A percentile compares a stretch with the other conserved stretches of the same genome.
Conservation (phyloP, 2,888 invertebrate species). For the Drosophila pegasa region DNA sequence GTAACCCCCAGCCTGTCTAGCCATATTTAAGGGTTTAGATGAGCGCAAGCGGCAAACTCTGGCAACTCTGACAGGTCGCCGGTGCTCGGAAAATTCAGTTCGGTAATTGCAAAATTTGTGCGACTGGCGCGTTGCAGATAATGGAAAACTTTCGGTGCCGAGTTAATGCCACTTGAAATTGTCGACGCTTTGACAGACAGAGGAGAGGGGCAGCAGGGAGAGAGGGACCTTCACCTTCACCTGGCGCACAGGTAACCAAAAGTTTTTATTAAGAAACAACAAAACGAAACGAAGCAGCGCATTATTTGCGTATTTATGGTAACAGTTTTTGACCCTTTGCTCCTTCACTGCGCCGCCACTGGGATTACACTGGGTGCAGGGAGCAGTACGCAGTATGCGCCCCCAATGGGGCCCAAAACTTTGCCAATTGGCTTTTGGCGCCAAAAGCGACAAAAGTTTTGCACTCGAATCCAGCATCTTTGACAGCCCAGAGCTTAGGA, state of each 20-base stretch:
- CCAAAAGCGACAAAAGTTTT: constrained; percentile 50
- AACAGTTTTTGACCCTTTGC: constrained; percentile 62
- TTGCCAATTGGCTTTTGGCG: constrained; percentile 61
- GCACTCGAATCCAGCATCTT: constrained; percentile 20
- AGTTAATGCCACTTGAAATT: constrained; percentile 70
- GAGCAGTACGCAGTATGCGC: constrained; percentile 25
- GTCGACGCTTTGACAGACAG: constrained; percentile 33
- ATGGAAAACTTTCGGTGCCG: constrained; percentile 66
- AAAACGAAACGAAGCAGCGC: constrained; percentile 37
- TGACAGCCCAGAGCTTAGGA: constrained; percentile 18
- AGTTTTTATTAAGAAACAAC: constrained; percentile 67
- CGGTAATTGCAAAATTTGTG: constrained; percentile 78
- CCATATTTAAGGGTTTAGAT: constrained; percentile 62
- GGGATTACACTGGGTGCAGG: background rate
- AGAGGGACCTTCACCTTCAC: background rate
- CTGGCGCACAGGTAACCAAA: constrained; percentile 42
- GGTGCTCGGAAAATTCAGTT: constrained; percentile 38
- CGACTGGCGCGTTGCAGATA: constrained; percentile 72
- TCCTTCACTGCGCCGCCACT: constrained; percentile 2
- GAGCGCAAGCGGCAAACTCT: constrained; percentile 45
- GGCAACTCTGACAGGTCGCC: constrained; percentile 57
- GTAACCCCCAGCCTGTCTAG: constrained; percentile 40
- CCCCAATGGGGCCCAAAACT: constrained; percentile 39
- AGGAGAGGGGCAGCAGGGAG: fast-evolving
- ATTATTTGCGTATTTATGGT: constrained; percentile 79